Evolutionary conservation across 2,797 vertebrate species (phyloP), one percentile per base, ranked within the genome.

Genomic region (Crypturellus tataupa): DNA sequence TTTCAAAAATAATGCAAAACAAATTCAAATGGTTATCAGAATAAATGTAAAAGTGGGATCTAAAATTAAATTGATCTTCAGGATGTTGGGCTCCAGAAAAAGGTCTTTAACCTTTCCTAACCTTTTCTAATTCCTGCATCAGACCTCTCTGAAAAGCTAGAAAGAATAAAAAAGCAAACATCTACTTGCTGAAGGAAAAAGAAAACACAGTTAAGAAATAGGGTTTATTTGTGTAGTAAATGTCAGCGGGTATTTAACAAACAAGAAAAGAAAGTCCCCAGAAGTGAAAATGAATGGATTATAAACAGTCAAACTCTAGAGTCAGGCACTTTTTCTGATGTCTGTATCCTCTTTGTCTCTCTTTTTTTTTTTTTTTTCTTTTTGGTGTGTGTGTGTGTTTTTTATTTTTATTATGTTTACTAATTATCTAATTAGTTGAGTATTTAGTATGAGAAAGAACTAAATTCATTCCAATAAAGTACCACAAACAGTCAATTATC

Each of bases 361-460:
- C 17, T 56, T 44, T 40, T 19, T 7, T 49, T 49, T 40, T 20
- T 56, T 49, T 44, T 19, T 10, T 49, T 49, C 35, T 20, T 56
- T 49, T 44, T 19, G 9, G 4, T 3, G 3, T 46, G 44, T 44
- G 8, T 10, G 20, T 1, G 0, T 29, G 9, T 2, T 3, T n/a
- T 62, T n/a, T 67, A n/a, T 4, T 80, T 82, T 64, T 60, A 42
- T 35, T 29, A 59, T 1, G 3, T 2, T 51, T 67, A 69, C 49
- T 51, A 14, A 25, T 51, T 12, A 25, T 29, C 19, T 51, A 59
- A 63, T 55, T 6, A 80, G 15, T 51, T 55, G 49, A 56, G 46
- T 84, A 68, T 49, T 73, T 37, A 27, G 20, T 33, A 88, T 40
- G 12, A 39, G 40, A 62, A 87, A 3, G 0, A 67, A 75, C 19